These are phyloP conservation scores for Caenorhabditis sp. DNA, from an alignment of 2,888 invertebrate species.

Conservation along the genomic window DNA sequence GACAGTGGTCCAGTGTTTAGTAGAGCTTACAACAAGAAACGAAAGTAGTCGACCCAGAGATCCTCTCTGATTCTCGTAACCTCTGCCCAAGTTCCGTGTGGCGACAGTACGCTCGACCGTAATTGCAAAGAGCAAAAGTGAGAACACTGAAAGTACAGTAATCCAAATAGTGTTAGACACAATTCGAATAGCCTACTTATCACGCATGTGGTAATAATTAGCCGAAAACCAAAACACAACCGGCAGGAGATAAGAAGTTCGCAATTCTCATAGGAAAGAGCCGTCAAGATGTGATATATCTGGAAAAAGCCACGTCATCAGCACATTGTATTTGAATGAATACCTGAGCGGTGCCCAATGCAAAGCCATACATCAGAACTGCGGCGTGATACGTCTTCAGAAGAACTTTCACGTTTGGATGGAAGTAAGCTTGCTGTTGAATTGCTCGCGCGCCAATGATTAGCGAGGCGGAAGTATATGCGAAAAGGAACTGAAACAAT, in stretches of 20 bases:
- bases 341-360: constrained; percentile 36
- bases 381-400: constrained; percentile 24
- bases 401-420: constrained; percentile 44
- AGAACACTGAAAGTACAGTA: constrained; percentile 26
- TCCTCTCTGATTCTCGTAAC: constrained; percentile 35
- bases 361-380: constrained; percentile 15
- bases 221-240: constrained; percentile 29
- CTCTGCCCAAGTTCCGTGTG: constrained; percentile 26
- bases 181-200: constrained; percentile 14
- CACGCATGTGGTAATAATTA: constrained; percentile 3
- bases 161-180: too few relatives aligned
- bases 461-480: constrained; percentile 6
- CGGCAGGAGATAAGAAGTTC: constrained; percentile 27
- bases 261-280: constrained; percentile 30
- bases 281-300: constrained; percentile 32
- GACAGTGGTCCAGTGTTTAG: too few relatives aligned
- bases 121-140: constrained; percentile 19
- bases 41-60: constrained; percentile 20
- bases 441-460: constrained; percentile 14
- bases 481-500: constrained; percentile 15
- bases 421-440: constrained; percentile 37
- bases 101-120: constrained; percentile 40
- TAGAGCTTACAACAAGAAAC: constrained; percentile 7
- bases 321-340: not conserved
- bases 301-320: constrained; percentile 11